Evolutionary conservation across 2,888 invertebrate genomes (phyloP), one percentile per base, ranked within the genome.

Genomic region (Lathronympha strigana): DNA sequence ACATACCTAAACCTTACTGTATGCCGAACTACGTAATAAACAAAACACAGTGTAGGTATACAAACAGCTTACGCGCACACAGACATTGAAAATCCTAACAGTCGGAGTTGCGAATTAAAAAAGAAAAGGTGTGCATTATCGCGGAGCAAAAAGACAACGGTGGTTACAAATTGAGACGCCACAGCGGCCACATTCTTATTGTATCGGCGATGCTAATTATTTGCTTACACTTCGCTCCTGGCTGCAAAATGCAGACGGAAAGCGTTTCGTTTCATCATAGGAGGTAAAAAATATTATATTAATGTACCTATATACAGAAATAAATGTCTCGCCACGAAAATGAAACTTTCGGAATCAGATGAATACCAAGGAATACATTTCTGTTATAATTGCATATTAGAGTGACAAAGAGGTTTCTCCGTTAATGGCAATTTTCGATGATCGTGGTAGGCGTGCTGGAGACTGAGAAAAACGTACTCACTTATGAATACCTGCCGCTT

Each of bases 121-220:
- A 47, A 23, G 23, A 47, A 47, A 47, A 47, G 23, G n/a, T 45
- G 1, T 4, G 4, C 23, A 47, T 47, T 47, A 47, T 23, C 21
- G 23, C 6, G 19, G 43, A 45, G 47, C 33, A 36, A 49, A 47
- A 58, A 51, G 49, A 43, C 38, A 13, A 9, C 2, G 2, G 2
- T n/a, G 1, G 28, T 2, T 51, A 61, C 61, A 61, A 61, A 61
- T 61, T 61, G 51, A 61, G 61, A 61, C 6, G 51, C 51, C 51
- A 28, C 8, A 8, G 11, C 43, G 8, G 19, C 43, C 19, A 43
- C 61, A 61, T 61, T 61, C 61, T 50, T 60, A 25, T 50, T 40
- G 61, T 51, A 61, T 61, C 61, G 61, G 40, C 28, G 28, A 61
- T 61, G 61, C 51, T 61, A 61, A 61, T 61, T 61, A 61, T 61